Conservation (phyloP, 2,113 vertebrate genomes). For the Ploceus nigricollis region DNA sequence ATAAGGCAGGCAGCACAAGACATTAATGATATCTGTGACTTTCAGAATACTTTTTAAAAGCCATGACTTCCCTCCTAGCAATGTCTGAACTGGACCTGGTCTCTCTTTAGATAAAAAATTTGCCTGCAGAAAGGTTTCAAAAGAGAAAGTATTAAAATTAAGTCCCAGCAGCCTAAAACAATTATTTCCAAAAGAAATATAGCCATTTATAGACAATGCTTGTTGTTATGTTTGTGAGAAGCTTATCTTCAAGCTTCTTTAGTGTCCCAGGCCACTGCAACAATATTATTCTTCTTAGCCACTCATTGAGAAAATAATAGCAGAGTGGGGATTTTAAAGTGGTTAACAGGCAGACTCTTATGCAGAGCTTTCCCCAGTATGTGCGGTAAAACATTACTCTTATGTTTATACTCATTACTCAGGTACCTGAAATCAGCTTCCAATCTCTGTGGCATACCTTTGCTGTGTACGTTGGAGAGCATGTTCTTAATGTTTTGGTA, state of each 20-base stretch:
- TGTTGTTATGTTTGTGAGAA: not conserved
- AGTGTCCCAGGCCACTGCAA: not conserved
- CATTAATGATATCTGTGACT: not conserved
- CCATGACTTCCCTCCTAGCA: not conserved
- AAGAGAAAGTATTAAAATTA: not conserved
- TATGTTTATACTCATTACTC: not conserved
- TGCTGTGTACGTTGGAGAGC: not conserved
- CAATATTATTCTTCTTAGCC: not conserved
- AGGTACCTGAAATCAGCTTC: not conserved
- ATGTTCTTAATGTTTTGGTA: not conserved
- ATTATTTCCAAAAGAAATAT: not conserved
- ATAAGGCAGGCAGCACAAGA: not conserved
- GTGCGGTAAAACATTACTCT: not conserved
- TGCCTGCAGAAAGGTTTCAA: not conserved
- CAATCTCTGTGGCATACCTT: not conserved
- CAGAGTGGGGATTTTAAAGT: not conserved
- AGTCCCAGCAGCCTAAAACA: not conserved
- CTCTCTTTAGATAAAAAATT: not conserved
- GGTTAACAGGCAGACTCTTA: not conserved
- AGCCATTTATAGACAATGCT: not conserved
- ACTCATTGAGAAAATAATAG: not conserved
- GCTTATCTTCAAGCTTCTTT: not conserved
- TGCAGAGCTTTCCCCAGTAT: not conserved
- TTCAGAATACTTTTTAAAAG: not conserved
- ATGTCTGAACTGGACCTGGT: not conserved